Evolutionary conservation across 2,888 invertebrate species (phyloP).

Genomic region (Koerneria pararmatus): DNA sequence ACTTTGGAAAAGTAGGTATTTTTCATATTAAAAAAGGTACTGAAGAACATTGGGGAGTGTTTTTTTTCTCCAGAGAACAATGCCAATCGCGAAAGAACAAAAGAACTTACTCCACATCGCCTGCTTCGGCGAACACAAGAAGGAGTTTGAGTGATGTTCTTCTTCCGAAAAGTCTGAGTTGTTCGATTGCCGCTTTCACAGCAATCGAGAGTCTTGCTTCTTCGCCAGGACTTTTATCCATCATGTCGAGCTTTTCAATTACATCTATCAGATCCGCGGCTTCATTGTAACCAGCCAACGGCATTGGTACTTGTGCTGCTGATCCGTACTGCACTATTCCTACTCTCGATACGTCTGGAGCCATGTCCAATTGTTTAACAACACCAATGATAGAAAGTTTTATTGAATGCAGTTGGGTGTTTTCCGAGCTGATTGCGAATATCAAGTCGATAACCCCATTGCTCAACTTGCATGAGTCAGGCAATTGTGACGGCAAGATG

Average conservation of each 20-base stretch:
- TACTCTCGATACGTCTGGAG: constrained; percentile 13
- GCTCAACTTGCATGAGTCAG: constrained; percentile 27
- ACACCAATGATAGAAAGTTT: not conserved
- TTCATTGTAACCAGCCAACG: constrained; percentile 14
- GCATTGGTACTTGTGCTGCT: constrained; percentile 8
- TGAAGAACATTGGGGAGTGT: no score
- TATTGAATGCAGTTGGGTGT: not conserved
- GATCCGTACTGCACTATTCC: constrained; percentile 16
- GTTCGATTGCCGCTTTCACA: constrained; percentile 15
- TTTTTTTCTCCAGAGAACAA: no score
- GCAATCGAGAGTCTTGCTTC: constrained; percentile 9
- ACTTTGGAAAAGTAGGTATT: no score
- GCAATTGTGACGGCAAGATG: constrained; percentile 14
- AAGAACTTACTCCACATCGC: constrained; percentile 13
- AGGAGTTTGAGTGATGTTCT: not conserved
- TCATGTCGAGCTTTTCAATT: not conserved
- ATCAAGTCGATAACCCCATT: constrained; percentile 13
- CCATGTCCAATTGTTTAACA: constrained; percentile 8
- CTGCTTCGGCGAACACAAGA: constrained; percentile 3
- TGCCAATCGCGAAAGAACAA: no score
- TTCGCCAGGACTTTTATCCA: constrained; percentile 7
- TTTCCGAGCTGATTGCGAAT: constrained; percentile 5
- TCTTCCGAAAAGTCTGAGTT: constrained; percentile 14
- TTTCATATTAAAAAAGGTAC: no score
- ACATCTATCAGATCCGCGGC: not conserved